Conservation (phyloP, 1,140 invertebrate genomes). For the Monomorium pharaonis region DNA sequence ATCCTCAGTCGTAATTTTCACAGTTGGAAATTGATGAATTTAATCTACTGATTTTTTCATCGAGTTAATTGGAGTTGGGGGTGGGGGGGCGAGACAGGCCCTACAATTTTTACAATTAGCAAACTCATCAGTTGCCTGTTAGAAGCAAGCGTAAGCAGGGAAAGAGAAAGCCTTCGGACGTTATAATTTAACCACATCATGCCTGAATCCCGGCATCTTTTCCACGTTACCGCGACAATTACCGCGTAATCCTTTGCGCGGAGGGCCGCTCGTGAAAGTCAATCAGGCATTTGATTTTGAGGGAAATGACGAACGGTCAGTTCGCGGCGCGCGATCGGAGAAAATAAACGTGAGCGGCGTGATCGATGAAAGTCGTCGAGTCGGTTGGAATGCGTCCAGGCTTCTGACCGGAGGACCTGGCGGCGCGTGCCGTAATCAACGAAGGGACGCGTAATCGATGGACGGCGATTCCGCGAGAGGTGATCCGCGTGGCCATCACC, state of each 20-base stretch:
- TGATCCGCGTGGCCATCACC: not conserved
- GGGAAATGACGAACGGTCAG: conserved; percentile 61
- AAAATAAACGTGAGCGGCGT: conserved; percentile 51
- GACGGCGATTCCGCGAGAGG: not conserved
- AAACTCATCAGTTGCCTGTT: not conserved
- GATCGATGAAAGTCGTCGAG: conserved; percentile 70
- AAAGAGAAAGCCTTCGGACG: not conserved
- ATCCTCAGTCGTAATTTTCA: no score
- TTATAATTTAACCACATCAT: not conserved
- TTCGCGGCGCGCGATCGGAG: conserved; percentile 36
- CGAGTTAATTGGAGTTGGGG: no score
- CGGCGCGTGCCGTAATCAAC: conserved; percentile 39
- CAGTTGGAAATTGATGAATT: no score
- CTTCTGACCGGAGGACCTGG: not conserved
- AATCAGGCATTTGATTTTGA: conserved; percentile 64
- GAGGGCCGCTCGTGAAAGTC: conserved; percentile 54
- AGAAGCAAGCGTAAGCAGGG: not conserved
- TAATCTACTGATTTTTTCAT: no score
- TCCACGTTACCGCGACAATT: not conserved
- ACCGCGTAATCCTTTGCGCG: conserved; percentile 21
- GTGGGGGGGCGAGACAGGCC: no score
- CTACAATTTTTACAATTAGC: not conserved
- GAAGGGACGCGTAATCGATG: conserved; percentile 58
- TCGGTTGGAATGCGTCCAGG: conserved; percentile 67
- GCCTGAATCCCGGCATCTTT: not conserved